A percentile compares a stretch with the other conserved stretches of the same genome.
Evolutionary conservation across 2,113 vertebrate genomes (phyloP).

Genomic region (Triplophysa dalaica): DNA sequence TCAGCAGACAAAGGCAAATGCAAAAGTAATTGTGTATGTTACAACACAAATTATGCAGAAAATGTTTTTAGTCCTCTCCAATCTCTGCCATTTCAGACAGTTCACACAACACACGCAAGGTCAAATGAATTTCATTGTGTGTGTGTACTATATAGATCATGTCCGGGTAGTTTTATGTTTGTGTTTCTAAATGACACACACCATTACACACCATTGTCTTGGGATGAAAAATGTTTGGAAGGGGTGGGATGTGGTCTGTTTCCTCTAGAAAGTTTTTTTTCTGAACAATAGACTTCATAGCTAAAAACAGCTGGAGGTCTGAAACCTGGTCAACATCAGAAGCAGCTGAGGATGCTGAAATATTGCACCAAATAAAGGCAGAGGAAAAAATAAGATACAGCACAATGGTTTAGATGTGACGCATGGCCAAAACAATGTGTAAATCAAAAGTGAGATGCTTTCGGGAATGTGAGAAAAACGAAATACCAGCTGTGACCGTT

Average conservation of each 20-base stretch:
- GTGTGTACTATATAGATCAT: not conserved
- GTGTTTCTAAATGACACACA: constrained; percentile 54
- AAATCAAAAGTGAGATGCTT: constrained; percentile 34
- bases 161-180: constrained; percentile 41
- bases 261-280: constrained; percentile 63
- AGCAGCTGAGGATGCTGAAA: constrained; percentile 63
- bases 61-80: not conserved
- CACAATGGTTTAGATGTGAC: constrained; percentile 62
- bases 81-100: not conserved
- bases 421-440: constrained; percentile 26
- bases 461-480: constrained; percentile 61
- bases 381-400: constrained; percentile 57
- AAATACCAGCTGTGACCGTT: constrained; percentile 48
- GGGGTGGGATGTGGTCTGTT: constrained; percentile 55
- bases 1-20: not conserved
- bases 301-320: constrained; percentile 61
- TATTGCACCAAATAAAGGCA: constrained; percentile 67
- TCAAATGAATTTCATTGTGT: not conserved
- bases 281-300: constrained; percentile 66
- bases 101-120: not conserved
- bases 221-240: constrained; percentile 63
- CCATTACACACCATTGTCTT: constrained; percentile 69
- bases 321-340: constrained; percentile 58
- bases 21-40: not conserved
- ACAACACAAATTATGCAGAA: not conserved